A percentile compares a stretch with the other conserved stretches of the same genome.
phyloP scores from a whole-genome alignment of 2,888 invertebrate species.

The Tetragonisca angustula region DNA sequence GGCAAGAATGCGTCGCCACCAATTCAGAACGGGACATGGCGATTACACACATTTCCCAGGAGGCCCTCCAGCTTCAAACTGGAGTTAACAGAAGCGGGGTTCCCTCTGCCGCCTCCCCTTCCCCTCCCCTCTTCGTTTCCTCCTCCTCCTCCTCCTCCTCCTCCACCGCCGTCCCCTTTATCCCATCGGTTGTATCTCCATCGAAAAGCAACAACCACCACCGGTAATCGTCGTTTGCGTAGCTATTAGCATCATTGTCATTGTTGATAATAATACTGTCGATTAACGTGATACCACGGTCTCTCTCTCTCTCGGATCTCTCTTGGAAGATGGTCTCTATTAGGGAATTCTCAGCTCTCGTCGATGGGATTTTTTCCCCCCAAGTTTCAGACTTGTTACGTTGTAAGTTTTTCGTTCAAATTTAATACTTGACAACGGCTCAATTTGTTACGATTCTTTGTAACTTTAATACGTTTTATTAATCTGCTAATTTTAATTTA shows the following conservation, averaged over 20 bases:
- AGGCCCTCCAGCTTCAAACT: slow-evolving; percentile 73
- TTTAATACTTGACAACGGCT: too few relatives aligned
- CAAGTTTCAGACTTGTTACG: too few relatives aligned
- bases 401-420: too few relatives aligned
- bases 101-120: slow-evolving; percentile 28
- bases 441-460: too few relatives aligned
- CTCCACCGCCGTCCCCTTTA: slow-evolving; percentile 15
- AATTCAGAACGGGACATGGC: slow-evolving; percentile 76
- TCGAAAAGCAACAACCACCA: slow-evolving; percentile 46
- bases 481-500: too few relatives aligned
- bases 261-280: slow-evolving; percentile 13
- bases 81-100: slow-evolving; percentile 62
- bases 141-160: slow-evolving; percentile 10
- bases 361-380: too few relatives aligned
- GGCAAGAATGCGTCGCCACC: slow-evolving; percentile 72
- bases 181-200: slow-evolving; percentile 45
- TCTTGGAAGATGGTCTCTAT: too few relatives aligned
- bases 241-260: slow-evolving; percentile 41
- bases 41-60: slow-evolving; percentile 83
- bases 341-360: too few relatives aligned
- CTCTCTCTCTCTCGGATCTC: too few relatives aligned
- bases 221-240: slow-evolving; percentile 47
- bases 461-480: too few relatives aligned
- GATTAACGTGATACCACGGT: background rate
- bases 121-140: slow-evolving; percentile 20